Evolutionary conservation across 2,888 invertebrate species (phyloP).

Genomic region (Athalia rosae): DNA sequence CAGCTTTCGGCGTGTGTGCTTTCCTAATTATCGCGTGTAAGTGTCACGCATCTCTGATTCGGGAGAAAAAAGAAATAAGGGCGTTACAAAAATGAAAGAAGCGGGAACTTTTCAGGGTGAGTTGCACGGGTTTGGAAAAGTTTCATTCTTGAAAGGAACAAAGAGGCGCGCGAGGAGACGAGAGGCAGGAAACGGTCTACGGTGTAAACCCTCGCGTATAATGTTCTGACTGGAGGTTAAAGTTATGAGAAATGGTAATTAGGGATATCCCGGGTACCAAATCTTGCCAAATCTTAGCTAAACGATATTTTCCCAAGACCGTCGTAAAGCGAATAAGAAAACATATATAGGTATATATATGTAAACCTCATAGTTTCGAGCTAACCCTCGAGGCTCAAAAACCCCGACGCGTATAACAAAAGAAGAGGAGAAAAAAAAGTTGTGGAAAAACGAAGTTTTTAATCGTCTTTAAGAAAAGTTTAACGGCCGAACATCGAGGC

Average conservation of each 20-base stretch:
- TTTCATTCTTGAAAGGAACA: conserved; percentile 43
- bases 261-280: conserved; percentile 21
- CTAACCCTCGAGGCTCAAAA: conserved; percentile 3
- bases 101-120: background rate
- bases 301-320: conserved; percentile 42
- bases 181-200: conserved; percentile 35
- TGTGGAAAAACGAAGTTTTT: background rate
- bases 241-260: conserved; percentile 42
- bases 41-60: no score
- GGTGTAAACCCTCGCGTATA: conserved; percentile 33
- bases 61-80: conserved; percentile 7
- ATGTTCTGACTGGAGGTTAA: conserved; percentile 38
- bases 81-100: background rate
- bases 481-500: background rate
- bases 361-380: background rate
- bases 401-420: background rate
- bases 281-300: conserved; percentile 39
- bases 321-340: conserved; percentile 1
- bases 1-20: no score
- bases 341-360: background rate
- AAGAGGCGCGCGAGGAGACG: conserved; percentile 27
- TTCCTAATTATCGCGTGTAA: no score
- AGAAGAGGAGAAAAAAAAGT: background rate
- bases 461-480: conserved; percentile 8
- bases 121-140: conserved; percentile 20